Evolutionary conservation across 2,797 vertebrate species (phyloP), one percentile per base, ranked within the genome.

Genomic region (Pogonophryne albipinna): DNA sequence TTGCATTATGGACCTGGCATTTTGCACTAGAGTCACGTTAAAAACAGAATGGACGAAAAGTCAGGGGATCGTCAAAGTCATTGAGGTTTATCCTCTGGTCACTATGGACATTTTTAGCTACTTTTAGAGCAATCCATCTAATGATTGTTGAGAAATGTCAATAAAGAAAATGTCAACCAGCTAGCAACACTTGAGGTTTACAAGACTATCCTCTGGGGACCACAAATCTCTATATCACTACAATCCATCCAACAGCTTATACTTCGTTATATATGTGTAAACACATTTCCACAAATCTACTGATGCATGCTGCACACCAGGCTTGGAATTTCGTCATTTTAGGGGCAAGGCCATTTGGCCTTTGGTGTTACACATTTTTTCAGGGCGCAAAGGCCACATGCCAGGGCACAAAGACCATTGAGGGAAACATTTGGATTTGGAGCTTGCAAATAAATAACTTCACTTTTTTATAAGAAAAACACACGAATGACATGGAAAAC

Each of bases 221-320:
- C 31, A 46, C 3, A 1, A 49, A 62, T 20, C 14, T 17, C 14
- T 45, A 11, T 52, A n/a, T 52, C 34, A 65, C 13, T 20, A 8
- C 17, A 49, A 46, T n/a, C 15, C 27, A n/a, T 62, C 15, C 12
- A 19, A 45, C 11, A 14, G 23, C 17, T 7, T 1, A 67, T 6
- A 14, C 56, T 67, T 68, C 17, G 31, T n/a, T 50, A 6, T 9
- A 7, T 38, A 9, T 38, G 34, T 38, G 34, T 38, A 38, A 7
- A 38, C 11, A 55, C 27, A 57, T 56, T 45, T 19, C 57, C 12
- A 59, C 15, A 51, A 27, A 62, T 51, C 49, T 13, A 70, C 11
- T 2, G 23, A 59, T 16, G 55, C 20, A 67, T 49, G 57, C 56
- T 50, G 34, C 71, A 42, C n/a, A n/a, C n/a, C n/a, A n/a, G n/a